A percentile compares a stretch with the other conserved stretches of the same genome.
Conservation (phyloP, 2,113 vertebrate species). For the Lamprologus lemairii region DNA sequence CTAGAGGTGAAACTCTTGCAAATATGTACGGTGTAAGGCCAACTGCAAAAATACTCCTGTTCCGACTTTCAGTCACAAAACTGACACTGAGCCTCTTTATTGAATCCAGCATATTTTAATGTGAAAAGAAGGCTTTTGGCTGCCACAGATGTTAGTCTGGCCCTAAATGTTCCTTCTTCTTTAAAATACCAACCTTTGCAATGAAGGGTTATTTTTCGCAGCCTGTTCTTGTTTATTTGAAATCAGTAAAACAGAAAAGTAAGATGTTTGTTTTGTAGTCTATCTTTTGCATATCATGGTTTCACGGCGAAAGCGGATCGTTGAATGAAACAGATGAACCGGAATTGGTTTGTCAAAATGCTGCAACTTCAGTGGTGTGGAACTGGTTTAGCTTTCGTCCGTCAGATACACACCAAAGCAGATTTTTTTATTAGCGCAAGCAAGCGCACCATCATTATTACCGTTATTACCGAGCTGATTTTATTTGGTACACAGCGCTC, state of each 20-base stretch:
- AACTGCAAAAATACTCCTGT: neutral
- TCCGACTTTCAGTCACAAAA: neutral
- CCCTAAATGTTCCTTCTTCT: neutral
- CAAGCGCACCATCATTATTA: neutral
- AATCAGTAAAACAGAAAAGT: neutral
- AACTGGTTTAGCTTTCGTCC: neutral
- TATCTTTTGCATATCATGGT: neutral
- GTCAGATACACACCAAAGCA: neutral
- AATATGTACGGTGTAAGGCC: neutral
- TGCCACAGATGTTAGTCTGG: neutral
- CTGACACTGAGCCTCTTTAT: neutral
- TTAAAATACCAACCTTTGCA: neutral
- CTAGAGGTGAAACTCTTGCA: neutral
- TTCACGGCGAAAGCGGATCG: neutral
- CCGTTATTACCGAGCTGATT: neutral
- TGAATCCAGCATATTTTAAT: neutral
- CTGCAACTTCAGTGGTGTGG: neutral
- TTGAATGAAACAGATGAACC: neutral
- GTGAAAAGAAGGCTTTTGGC: neutral
- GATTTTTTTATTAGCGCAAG: neutral
- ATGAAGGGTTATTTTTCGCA: neutral
- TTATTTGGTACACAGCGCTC: neutral
- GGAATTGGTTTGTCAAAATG: neutral
- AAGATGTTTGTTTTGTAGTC: neutral
- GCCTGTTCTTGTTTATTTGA: neutral